A percentile compares a stretch with the other conserved stretches of the same genome.
phyloP scores from a whole-genome alignment of 1,140 invertebrate genomes.

The Ectropis grisescens region DNA sequence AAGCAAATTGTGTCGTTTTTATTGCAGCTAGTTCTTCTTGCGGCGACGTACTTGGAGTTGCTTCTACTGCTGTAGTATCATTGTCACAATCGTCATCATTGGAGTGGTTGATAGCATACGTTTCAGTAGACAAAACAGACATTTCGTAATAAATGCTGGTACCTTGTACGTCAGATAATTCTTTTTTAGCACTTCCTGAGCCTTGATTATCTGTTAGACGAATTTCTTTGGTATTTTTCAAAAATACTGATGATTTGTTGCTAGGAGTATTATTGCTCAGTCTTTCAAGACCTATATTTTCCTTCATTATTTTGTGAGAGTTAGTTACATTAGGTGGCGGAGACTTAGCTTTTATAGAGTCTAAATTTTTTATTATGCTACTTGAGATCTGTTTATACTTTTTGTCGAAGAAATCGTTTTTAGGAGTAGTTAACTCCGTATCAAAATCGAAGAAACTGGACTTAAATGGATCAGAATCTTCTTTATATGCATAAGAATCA shows the following conservation, averaged over 20 bases:
- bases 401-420: slow-evolving; percentile 58
- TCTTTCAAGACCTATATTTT: slow-evolving; percentile 38
- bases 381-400: slow-evolving; percentile 48
- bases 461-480: slow-evolving; percentile 33
- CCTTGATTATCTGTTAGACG: slow-evolving; percentile 49
- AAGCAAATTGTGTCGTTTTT: slow-evolving; percentile 21
- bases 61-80: slow-evolving; percentile 26
- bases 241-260: slow-evolving; percentile 52
- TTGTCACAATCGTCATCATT: slow-evolving; percentile 57
- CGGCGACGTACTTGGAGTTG: slow-evolving; percentile 31
- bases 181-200: slow-evolving; percentile 39
- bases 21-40: slow-evolving; percentile 35
- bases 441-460: slow-evolving; percentile 50
- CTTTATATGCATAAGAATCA: slow-evolving; percentile 28
- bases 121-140: slow-evolving; percentile 61
- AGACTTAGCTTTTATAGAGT: slow-evolving; percentile 34
- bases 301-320: slow-evolving; percentile 31
- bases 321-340: slow-evolving; percentile 33
- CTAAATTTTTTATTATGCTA: slow-evolving; percentile 50
- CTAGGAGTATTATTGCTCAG: slow-evolving; percentile 36
- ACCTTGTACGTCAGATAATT: slow-evolving; percentile 55
- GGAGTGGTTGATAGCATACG: slow-evolving; percentile 45
- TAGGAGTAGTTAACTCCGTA: slow-evolving; percentile 54
- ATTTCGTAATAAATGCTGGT: slow-evolving; percentile 66
- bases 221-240: slow-evolving; percentile 63